phyloP scores from a whole-genome alignment of 37 sponge, comb jelly and placozoan species.

The Geodia barretti region DNA sequence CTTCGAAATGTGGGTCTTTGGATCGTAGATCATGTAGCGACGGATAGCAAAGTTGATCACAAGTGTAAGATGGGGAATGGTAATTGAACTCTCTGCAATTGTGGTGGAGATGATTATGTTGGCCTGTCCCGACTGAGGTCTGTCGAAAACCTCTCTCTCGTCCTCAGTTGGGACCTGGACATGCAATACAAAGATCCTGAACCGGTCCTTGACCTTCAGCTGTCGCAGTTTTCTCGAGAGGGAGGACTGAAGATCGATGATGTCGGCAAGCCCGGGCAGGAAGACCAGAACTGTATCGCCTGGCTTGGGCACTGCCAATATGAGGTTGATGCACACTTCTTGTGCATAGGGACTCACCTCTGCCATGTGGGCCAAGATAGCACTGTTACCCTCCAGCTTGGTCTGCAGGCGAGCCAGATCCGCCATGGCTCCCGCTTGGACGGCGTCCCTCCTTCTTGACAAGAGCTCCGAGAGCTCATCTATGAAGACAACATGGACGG shows the following conservation, averaged over 20 bases:
- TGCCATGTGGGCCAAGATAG: not conserved
- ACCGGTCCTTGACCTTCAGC: not conserved
- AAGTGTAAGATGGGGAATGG: constrained; percentile 38
- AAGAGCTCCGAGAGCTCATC: constrained; percentile 10
- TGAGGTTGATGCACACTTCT: constrained; percentile 36
- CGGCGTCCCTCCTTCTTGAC: not conserved
- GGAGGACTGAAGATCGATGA: constrained; percentile 13
- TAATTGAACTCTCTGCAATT: constrained; percentile 63
- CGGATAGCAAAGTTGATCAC: constrained; percentile 60
- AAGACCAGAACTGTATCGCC: constrained; percentile 53
- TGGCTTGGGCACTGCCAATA: constrained; percentile 13
- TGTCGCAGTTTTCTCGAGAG: constrained; percentile 1
- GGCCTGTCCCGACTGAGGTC: constrained; percentile 8
- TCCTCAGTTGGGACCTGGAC: constrained; percentile 44
- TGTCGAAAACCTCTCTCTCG: constrained; percentile 21
- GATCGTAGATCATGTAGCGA: not conserved
- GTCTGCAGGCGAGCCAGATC: not conserved
- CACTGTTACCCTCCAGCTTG: not conserved
- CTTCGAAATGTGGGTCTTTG: constrained; percentile 4
- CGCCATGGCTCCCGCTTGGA: not conserved
- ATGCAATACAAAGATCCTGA: constrained; percentile 41
- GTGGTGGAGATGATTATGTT: constrained; percentile 44
- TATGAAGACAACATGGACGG: constrained; percentile 33
- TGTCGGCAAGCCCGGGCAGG: constrained; percentile 51
- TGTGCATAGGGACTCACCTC: constrained; percentile 4